Evolutionary conservation across 2,888 invertebrate genomes (phyloP).

Genomic region (Torymus tubicola): DNA sequence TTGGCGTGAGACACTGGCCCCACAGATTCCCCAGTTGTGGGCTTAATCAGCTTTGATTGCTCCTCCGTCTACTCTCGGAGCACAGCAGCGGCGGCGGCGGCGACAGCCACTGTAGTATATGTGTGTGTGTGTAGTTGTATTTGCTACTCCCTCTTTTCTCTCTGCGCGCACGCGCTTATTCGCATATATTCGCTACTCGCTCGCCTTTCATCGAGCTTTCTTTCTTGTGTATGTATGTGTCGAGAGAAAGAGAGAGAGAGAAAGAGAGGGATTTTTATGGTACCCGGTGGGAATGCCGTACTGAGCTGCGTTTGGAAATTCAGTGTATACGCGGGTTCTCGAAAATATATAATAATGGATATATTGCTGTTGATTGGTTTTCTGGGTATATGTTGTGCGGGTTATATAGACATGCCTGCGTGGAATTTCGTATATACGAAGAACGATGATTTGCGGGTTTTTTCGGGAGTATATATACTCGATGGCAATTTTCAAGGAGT

Average conservation of each 20-base stretch:
- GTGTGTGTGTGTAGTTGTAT: no score
- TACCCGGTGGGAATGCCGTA: no score
- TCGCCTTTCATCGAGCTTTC: conserved; percentile 34
- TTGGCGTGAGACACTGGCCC: conserved; percentile 77
- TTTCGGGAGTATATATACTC: no score
- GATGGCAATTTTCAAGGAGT: no score
- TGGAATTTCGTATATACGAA: no score
- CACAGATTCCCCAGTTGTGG: conserved; percentile 77
- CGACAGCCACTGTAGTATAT: no score
- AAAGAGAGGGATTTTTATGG: no score
- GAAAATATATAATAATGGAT: conserved; percentile 16
- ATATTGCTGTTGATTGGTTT: conserved; percentile 42
- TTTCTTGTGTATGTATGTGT: background rate
- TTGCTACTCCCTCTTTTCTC: conserved; percentile 41
- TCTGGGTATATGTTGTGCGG: conserved; percentile 8
- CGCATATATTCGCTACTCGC: conserved; percentile 48
- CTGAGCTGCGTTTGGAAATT: no score
- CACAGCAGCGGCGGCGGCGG: no score
- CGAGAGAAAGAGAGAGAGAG: no score
- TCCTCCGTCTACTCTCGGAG: conserved; percentile 58
- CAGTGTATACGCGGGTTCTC: background rate
- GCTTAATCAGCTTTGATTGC: conserved; percentile 77
- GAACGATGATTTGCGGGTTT: no score
- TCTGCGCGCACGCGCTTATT: conserved; percentile 40
- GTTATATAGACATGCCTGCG: no score